These are phyloP conservation scores for Empidonax alnorum DNA, from an alignment of 2,113 vertebrate species.

Conservation along the genomic window DNA sequence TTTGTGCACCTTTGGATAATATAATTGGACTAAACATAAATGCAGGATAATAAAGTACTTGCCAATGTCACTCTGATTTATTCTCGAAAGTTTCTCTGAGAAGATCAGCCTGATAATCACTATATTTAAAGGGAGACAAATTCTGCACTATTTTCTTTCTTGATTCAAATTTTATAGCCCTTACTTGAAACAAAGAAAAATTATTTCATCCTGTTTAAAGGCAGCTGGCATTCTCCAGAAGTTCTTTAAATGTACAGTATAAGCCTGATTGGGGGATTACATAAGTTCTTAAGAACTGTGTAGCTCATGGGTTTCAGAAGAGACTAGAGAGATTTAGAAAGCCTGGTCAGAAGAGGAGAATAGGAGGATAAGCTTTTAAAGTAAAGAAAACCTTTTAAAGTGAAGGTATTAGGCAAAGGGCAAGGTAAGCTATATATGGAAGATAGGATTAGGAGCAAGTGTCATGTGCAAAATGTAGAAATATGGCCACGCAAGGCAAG, in stretches of 20 bases:
- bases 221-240: background rate
- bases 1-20: background rate
- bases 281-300: background rate
- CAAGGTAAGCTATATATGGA: background rate
- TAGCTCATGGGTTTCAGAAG: background rate
- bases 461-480: background rate
- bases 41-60: background rate
- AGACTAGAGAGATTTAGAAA: slow-evolving; percentile 17
- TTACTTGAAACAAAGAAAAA: background rate
- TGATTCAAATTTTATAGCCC: background rate
- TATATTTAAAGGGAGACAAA: background rate
- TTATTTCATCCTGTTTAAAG: background rate
- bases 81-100: background rate
- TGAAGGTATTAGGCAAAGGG: background rate
- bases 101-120: background rate
- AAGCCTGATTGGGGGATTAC: background rate
- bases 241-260: background rate
- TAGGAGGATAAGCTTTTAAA: slow-evolving; percentile 3
- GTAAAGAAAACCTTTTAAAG: slow-evolving; percentile 16
- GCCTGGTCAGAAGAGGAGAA: background rate
- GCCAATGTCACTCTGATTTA: background rate
- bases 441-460: background rate
- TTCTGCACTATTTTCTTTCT: background rate
- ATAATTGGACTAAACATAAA: background rate
- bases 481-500: background rate